phyloP scores from a whole-genome alignment of 1,140 invertebrate species.

The Drosophila pallidifrons region DNA sequence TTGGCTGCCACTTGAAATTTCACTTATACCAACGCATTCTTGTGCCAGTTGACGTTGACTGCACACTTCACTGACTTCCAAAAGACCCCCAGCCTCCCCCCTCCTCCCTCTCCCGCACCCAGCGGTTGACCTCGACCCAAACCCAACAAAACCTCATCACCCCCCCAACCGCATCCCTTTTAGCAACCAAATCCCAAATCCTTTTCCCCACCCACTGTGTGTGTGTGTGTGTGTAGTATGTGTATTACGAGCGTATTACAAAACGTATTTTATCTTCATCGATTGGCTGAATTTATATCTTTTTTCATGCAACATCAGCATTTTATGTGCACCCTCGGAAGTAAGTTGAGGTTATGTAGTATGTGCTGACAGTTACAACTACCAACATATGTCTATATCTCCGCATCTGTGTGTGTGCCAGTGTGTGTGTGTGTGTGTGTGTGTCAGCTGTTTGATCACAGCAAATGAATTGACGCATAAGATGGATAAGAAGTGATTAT shows the following conservation, averaged over 20 bases:
- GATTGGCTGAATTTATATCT: slow-evolving; percentile 83
- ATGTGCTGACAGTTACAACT: slow-evolving; percentile 70
- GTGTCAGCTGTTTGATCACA: slow-evolving; percentile 52
- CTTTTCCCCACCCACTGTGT: background rate
- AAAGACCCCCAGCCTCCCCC: slow-evolving; percentile 43
- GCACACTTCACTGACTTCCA: slow-evolving; percentile 77
- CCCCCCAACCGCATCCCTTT: background rate
- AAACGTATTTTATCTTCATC: slow-evolving; percentile 84
- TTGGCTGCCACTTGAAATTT: slow-evolving; percentile 73
- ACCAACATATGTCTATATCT: slow-evolving; percentile 62
- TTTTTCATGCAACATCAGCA: slow-evolving; percentile 82
- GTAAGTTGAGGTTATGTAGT: slow-evolving; percentile 67
- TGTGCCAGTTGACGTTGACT: slow-evolving; percentile 66
- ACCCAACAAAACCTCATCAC: background rate
- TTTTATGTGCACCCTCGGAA: slow-evolving; percentile 59
- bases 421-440: slow-evolving; percentile 13
- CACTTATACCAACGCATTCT: slow-evolving; percentile 69
- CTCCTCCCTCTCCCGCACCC: slow-evolving; percentile 33
- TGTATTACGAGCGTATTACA: slow-evolving; percentile 71
- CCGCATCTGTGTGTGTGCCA: slow-evolving; percentile 1
- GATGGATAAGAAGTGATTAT: slow-evolving; percentile 28
- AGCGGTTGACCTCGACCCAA: slow-evolving; percentile 64
- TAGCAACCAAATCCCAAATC: background rate
- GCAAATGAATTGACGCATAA: slow-evolving; percentile 34
- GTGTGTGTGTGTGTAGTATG: slow-evolving; percentile 3